phyloP scores from a whole-genome alignment of 35 echinoderm and acorn worm genomes.

The Lytechinus variegatus region DNA sequence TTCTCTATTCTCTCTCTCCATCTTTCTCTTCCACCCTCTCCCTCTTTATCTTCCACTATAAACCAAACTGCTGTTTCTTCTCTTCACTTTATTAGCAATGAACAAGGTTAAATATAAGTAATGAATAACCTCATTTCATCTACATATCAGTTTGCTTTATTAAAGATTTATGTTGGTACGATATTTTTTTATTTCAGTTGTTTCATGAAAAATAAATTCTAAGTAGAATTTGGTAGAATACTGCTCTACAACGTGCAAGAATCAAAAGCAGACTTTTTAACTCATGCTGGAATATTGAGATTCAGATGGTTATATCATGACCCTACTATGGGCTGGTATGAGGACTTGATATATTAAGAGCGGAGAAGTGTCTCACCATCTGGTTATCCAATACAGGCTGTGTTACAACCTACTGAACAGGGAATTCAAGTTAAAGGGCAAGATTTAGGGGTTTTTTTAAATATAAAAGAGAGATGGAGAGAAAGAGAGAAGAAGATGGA shows the following conservation, averaged over 20 bases:
- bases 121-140: no score
- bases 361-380: background rate
- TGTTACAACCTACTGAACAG: background rate
- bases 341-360: background rate
- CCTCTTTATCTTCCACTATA: background rate
- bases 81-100: no score
- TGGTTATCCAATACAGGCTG: background rate
- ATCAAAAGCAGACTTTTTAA: background rate
- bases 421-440: conserved; percentile 18
- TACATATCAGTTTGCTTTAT: no score
- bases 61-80: no score
- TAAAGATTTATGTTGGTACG: background rate
- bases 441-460: background rate
- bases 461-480: background rate
- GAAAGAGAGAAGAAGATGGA: background rate
- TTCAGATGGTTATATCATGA: background rate
- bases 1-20: background rate
- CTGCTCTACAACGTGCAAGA: background rate
- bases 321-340: background rate
- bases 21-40: background rate
- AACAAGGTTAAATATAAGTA: no score
- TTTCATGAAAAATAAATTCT: background rate
- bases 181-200: background rate
- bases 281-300: background rate
- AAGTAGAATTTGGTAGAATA: background rate